These are phyloP conservation scores for Peromyscus aztecus DNA, from an alignment of 2,797 vertebrate species.

Conservation along the genomic window DNA sequence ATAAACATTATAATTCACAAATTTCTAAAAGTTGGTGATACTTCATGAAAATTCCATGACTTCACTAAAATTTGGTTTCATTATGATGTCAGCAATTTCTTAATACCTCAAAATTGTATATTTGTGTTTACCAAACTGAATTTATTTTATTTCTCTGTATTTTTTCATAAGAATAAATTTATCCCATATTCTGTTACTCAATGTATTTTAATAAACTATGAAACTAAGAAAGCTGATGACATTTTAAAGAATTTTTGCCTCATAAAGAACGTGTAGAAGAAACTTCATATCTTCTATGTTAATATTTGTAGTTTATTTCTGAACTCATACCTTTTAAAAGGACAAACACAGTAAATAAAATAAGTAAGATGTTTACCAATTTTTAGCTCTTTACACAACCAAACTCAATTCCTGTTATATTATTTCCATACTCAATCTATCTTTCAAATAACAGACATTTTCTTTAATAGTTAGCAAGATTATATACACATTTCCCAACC, in stretches of 20 bases:
- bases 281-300: slow-evolving; percentile 20
- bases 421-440: background rate
- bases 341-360: slow-evolving; percentile 50
- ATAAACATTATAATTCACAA: background rate
- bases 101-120: slow-evolving; percentile 1
- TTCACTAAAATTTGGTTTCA: slow-evolving; percentile 12
- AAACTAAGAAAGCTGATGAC: background rate
- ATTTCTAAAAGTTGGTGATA: slow-evolving; percentile 44
- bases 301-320: slow-evolving; percentile 50
- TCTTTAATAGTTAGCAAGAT: slow-evolving; percentile 39
- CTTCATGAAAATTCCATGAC: slow-evolving; percentile 24
- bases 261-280: slow-evolving; percentile 6
- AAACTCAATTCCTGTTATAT: background rate
- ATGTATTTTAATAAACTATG: background rate
- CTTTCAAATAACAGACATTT: slow-evolving; percentile 40
- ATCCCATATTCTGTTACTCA: background rate
- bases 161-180: slow-evolving; percentile 49
- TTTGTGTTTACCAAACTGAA: slow-evolving; percentile 22
- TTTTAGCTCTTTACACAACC: slow-evolving; percentile 30
- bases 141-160: slow-evolving; percentile 38
- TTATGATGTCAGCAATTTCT: slow-evolving; percentile 12
- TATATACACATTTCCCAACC: background rate
- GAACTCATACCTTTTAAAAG: background rate
- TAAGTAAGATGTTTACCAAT: slow-evolving; percentile 7
- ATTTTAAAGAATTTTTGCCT: background rate